These are phyloP conservation scores for Ambastaia sidthimunki DNA, from an alignment of 2,797 vertebrate species.

Conservation along the genomic window DNA sequence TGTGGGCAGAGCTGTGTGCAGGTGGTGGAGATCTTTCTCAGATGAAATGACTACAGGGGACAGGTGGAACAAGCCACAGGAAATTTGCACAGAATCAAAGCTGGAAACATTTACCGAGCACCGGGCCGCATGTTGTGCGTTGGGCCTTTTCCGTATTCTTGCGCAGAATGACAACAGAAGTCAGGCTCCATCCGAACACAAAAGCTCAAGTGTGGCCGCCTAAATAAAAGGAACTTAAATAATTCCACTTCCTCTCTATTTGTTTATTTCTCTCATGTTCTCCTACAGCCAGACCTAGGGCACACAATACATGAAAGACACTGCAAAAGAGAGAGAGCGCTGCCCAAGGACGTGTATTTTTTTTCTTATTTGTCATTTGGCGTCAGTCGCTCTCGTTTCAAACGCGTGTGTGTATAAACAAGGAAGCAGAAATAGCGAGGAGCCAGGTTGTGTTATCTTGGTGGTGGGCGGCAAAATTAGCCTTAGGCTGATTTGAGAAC, in stretches of 20 bases:
- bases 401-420: conserved; percentile 29
- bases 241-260: conserved; percentile 37
- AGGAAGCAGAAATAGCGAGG: conserved; percentile 47
- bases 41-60: conserved; percentile 47
- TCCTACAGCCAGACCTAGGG: conserved; percentile 49
- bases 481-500: conserved; percentile 61
- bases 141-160: conserved; percentile 10
- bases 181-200: conserved; percentile 1
- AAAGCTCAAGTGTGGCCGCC: conserved; percentile 23
- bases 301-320: conserved; percentile 35
- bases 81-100: conserved; percentile 52
- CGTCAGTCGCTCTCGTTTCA: conserved; percentile 36
- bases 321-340: background rate
- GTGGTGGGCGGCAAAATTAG: conserved; percentile 47
- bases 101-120: background rate
- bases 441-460: conserved; percentile 60
- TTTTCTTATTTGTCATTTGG: conserved; percentile 33
- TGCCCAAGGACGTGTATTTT: conserved; percentile 26
- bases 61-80: conserved; percentile 51
- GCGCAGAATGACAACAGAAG: conserved; percentile 7
- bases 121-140: background rate
- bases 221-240: conserved; percentile 31
- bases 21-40: conserved; percentile 20
- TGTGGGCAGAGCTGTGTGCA: conserved; percentile 23
- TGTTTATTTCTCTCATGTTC: conserved; percentile 50